Evolutionary conservation across 2,888 invertebrate species (phyloP), one percentile per base, ranked within the genome.

Genomic region (Drosophila maculinotata): DNA sequence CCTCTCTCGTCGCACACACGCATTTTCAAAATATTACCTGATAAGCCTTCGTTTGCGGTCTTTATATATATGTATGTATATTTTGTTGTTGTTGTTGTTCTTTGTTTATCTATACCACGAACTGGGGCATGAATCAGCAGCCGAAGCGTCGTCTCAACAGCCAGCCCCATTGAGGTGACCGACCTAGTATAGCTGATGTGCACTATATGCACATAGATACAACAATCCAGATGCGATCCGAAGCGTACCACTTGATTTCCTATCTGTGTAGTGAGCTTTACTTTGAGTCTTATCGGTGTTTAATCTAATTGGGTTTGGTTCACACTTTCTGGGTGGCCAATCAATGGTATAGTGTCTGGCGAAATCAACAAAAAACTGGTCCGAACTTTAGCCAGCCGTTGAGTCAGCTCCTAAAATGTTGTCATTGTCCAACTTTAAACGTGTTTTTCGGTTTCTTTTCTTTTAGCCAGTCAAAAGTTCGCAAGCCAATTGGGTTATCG

Each of bases 51-150:
- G 12, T n/a, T 17, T 33, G 28, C 8, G 23, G 9, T 12, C 26
- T 44, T 15, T 53, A 15, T n/a, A 12, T 6, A 30, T 36, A 45
- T 20, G 12, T 14, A 17, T n/a, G 2, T 35, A 23, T 28, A 25
- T 14, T 0, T 26, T 26, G 6, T 17, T 15, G 5, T 17, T 23
- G 33, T n/a, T 28, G 2, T 26, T 38, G 10, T 39, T 33, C 2
- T 17, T 41, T n/a, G 47, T 42, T 67, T 67, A 72, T 70, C 67
- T 72, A 39, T 67, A 39, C 41, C 26, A 39, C 25, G 49, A 63
- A 54, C 25, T 8, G 17, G 5, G 31, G 6, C 14, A 26, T 72
- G 73, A 73, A 36, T 73, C 68, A 72, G 47, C 14, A n/a, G n/a
- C 14, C 25, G 10, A 5, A 26, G 26, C 33, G 14, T 26, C 31